Percentiles rank a stretch among this genome's conserved stretches.
Evolutionary conservation across 1,140 invertebrate genomes (phyloP).

Genomic region (Archegozetes longisetosus): DNA sequence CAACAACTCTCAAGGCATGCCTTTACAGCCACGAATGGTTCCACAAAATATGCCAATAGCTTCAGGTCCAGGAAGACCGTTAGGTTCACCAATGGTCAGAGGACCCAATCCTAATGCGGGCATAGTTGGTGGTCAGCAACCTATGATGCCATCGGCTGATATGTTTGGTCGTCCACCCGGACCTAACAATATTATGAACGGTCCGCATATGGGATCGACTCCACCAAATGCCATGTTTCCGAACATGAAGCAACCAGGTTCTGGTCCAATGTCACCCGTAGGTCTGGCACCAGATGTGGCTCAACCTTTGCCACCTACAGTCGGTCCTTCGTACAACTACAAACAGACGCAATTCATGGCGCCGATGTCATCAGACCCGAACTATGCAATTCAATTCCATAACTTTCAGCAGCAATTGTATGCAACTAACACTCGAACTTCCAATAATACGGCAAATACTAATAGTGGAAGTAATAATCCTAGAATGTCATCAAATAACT

Average conservation of each 20-base stretch:
- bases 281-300: slow-evolving; percentile 35
- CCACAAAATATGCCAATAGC: slow-evolving; percentile 4
- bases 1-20: background rate
- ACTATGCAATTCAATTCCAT: slow-evolving; percentile 84
- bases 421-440: slow-evolving; percentile 56
- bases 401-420: slow-evolving; percentile 88
- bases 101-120: too few species aligned
- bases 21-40: background rate
- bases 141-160: slow-evolving; percentile 4
- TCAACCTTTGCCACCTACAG: slow-evolving; percentile 57
- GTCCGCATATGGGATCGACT: background rate
- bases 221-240: background rate
- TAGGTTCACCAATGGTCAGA: slow-evolving; percentile 7
- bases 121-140: too few species aligned
- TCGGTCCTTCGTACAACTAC: slow-evolving; percentile 48
- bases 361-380: slow-evolving; percentile 70
- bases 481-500: slow-evolving; percentile 7
- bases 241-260: background rate
- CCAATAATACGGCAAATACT: too few species aligned
- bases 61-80: slow-evolving; percentile 17
- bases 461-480: slow-evolving; percentile 6
- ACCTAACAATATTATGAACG: slow-evolving; percentile 3
- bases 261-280: slow-evolving; percentile 15
- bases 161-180: slow-evolving; percentile 4
- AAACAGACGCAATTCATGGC: too few species aligned